Base-by-base conservation (phyloP, 2,888 invertebrate genomes). In the Gastracanthus pulcherrimus region DNA sequence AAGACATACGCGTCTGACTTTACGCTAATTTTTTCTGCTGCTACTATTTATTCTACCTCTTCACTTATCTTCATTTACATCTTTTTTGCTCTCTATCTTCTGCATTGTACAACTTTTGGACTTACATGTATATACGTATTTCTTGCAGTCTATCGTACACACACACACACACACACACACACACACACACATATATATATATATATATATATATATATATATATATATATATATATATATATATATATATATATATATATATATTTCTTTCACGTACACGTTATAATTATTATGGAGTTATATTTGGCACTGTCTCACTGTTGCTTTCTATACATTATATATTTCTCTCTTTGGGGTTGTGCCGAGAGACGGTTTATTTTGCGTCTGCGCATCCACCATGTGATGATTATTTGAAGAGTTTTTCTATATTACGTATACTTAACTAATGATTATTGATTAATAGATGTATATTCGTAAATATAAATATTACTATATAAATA, bases 301-400 rank as follows among this genome's bases (percentile, higher is more conserved):
- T 64, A 69, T 69, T 79, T 72, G 66, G 66, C 60, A 60, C 60
- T 80, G 29, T 69, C 34, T 72, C 41, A 45, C 60, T 74, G 79
- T 74, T 74, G 79, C 74, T 80, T 64, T 67, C 9, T 36, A 48
- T 76, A 76, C 13, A 55, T 66, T 38, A 19, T 72, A 60, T 62
- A 66, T 36, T 41, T 62, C 13, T 48, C 38, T 71, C 45, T 51
- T 51, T 62, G 45, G 60, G 29, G 70, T 77, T 70, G 51, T 38
- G 38, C 19, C 31, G 29, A 38, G 64, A 38, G 38, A 29, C 31
- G 62, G 34, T 70, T 66, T n/a, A n/a, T 55, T 62, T 77, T 69
- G 41, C 66, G 67, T 58, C 58, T 76, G 76, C 58, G 58, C 67
- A 76, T 67, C 67, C 58, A 58, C 67, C 76, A 67, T 76, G 67